Evolutionary conservation across 2,113 vertebrate genomes (phyloP).

Genomic region (Ramphastos sulfuratus): DNA sequence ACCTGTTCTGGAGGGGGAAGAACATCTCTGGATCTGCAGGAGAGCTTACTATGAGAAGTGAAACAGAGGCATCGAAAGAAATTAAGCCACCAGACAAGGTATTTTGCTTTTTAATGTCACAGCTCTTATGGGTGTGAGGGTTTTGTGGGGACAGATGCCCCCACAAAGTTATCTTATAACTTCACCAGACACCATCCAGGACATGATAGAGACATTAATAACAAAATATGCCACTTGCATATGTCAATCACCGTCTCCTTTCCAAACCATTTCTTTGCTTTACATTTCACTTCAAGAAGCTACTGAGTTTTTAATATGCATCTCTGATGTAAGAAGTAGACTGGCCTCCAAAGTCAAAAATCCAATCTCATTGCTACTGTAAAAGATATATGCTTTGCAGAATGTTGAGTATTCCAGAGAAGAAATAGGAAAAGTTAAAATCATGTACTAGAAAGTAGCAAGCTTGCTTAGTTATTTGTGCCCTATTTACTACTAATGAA

Average conservation of each 20-base stretch:
- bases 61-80: slow-evolving; percentile 7
- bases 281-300: background rate
- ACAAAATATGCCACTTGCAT: background rate
- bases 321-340: background rate
- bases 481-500: background rate
- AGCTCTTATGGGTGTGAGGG: background rate
- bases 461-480: background rate
- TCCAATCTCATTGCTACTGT: background rate
- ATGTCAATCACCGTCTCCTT: background rate
- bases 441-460: background rate
- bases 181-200: background rate
- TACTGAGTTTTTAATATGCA: background rate
- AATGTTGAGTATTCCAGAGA: background rate
- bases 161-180: background rate
- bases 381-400: background rate
- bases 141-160: background rate
- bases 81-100: slow-evolving; percentile 48
- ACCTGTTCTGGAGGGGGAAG: slow-evolving; percentile 1
- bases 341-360: background rate
- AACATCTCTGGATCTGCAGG: slow-evolving; percentile 15
- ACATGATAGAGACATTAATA: background rate
- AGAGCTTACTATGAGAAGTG: slow-evolving; percentile 6
- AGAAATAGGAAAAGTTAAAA: background rate
- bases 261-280: background rate
- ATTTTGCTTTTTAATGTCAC: slow-evolving; percentile 46